Percentiles rank a stretch among this genome's conserved stretches.
phyloP scores from a whole-genome alignment of 2,797 vertebrate genomes.

The Saxicola maurus region DNA sequence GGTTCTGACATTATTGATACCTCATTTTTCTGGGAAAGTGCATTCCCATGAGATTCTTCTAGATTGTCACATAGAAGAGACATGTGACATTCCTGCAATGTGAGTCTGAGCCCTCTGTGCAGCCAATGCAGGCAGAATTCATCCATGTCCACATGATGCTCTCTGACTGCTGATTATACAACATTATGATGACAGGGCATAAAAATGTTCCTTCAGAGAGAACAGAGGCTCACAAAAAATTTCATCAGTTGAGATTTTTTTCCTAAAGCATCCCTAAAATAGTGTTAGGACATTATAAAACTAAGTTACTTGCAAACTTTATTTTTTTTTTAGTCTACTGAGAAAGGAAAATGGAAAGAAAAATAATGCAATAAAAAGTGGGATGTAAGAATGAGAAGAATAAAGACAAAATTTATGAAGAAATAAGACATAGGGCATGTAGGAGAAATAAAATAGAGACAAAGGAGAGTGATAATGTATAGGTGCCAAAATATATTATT shows the following conservation, averaged over 20 bases:
- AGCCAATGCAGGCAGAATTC: neutral
- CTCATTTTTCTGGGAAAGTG: neutral
- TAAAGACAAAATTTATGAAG: neutral
- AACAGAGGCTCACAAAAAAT: neutral
- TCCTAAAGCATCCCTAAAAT: constrained; percentile 4
- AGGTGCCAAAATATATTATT: neutral
- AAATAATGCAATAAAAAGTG: neutral
- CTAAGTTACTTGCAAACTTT: neutral
- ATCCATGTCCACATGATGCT: neutral
- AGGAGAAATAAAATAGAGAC: neutral
- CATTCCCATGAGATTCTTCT: neutral
- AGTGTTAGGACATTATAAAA: neutral
- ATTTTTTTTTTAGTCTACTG: neutral
- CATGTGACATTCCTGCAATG: neutral
- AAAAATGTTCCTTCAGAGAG: neutral
- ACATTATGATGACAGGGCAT: neutral
- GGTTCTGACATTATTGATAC: neutral
- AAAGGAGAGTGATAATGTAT: neutral
- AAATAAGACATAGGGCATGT: neutral
- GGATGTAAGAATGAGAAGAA: neutral
- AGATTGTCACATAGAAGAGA: neutral
- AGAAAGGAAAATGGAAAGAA: neutral
- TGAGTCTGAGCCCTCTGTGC: neutral
- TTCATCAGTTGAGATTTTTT: constrained; percentile 1
- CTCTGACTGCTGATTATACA: constrained; percentile 15